Conservation (phyloP, 1,140 invertebrate species). For the Diplogasteroides magnus region DNA sequence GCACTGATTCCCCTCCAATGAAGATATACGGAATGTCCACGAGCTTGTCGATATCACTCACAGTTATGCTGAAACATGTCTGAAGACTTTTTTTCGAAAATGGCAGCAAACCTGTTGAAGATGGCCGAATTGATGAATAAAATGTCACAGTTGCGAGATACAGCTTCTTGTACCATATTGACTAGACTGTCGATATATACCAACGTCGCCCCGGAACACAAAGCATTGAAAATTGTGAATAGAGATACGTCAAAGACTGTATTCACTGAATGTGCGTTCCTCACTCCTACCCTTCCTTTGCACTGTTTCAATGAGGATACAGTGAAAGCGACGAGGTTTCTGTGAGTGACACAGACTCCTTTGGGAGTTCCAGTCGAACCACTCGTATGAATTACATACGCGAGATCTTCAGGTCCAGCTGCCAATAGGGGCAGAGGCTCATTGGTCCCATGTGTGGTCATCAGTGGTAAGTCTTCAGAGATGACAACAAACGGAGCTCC, state of each 20-base stretch:
- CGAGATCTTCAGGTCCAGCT: slow-evolving; percentile 15
- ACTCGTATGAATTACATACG: slow-evolving; percentile 43
- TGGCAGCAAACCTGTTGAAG: slow-evolving; percentile 35
- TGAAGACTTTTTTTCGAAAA: not conserved
- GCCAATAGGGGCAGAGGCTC: not conserved
- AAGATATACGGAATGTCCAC: slow-evolving; percentile 27
- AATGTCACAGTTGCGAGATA: slow-evolving; percentile 20
- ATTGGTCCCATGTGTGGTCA: too few species aligned
- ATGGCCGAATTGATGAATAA: slow-evolving; percentile 43
- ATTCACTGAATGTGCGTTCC: slow-evolving; percentile 40
- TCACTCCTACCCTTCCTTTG: slow-evolving; percentile 10
- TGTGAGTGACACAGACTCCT: slow-evolving; percentile 33
- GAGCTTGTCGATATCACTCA: not conserved
- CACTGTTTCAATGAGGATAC: slow-evolving; percentile 19
- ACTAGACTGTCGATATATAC: slow-evolving; percentile 5
- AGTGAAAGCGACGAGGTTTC: slow-evolving; percentile 30
- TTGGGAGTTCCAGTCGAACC: slow-evolving; percentile 46
- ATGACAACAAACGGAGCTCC: too few species aligned
- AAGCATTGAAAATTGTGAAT: slow-evolving; percentile 41
- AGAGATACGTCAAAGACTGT: slow-evolving; percentile 40
- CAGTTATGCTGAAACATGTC: not conserved
- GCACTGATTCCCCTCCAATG: slow-evolving; percentile 43
- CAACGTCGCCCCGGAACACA: slow-evolving; percentile 31
- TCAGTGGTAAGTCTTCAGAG: too few species aligned
- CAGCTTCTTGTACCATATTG: slow-evolving; percentile 13